Base-by-base conservation (phyloP, 2,888 invertebrate species). In the Drosophila hamatofila region DNA sequence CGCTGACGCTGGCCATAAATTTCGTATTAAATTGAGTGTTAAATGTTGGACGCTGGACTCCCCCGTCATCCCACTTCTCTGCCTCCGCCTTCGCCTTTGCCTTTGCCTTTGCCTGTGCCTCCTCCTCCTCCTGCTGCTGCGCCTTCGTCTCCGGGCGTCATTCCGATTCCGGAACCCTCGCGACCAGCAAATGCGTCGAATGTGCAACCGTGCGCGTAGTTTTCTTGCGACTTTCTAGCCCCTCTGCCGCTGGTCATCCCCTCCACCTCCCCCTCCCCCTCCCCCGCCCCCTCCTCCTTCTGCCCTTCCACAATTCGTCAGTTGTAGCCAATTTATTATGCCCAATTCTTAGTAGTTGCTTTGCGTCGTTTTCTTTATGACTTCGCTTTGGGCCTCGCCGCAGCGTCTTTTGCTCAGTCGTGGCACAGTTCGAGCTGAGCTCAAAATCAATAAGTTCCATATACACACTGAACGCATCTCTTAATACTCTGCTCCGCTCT, bases 21-120 rank as follows among this genome's bases (percentile, higher is more conserved):
- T 87, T 83, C 88, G 80, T 82, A 88, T 86, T 83, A 83, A 87
- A 87, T 87, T 87, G 87, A 88, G 88, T 87, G 87, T 87, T 87
- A 87, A 87, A 87, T 88, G 84, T 80, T 88, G 83, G 82, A 80
- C 78, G 70, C 81, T 70, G 80, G 27, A 16, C 33, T 39, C 54
- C 30, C 30, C 30, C 56, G 5, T 30, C 30, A 30, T 30, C 8
- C 73, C 42, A 7, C 55, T 41, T 30, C 48, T 18, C 25, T 30
- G 33, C 62, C 46, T 12, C 46, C 21, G 33, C 58, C 44, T 21
- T 42, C 54, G 42, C 21, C 21, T 6, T 11, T 14, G 18, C 42
- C 21, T n/a, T n/a, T n/a, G n/a, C 39, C 7, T 8, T 8, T 8
- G n/a, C 9, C 39, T 9, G 11, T 33, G 18, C 12, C 46, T 27